Conservation (phyloP, 2,888 invertebrate genomes). For the Digitonthophagus gazella region DNA sequence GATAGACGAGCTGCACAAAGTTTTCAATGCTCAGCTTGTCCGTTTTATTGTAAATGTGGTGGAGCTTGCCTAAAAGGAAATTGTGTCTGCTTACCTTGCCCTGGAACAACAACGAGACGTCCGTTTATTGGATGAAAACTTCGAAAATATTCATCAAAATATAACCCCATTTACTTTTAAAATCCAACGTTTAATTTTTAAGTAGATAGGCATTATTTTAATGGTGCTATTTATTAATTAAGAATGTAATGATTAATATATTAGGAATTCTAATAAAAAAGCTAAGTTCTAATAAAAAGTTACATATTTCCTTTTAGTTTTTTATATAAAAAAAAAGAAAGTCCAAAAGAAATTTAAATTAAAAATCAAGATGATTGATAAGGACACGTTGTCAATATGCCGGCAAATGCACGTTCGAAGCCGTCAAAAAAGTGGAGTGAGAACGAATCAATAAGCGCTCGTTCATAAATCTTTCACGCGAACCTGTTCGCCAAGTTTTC, state of each 20-base stretch:
- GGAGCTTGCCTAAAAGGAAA: constrained; percentile 19
- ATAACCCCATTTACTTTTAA: too few relatives aligned
- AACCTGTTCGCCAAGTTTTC: background rate
- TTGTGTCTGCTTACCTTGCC: constrained; percentile 17
- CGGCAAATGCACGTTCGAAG: background rate
- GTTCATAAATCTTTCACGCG: background rate
- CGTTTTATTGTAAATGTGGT: constrained; percentile 20
- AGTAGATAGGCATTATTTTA: too few relatives aligned
- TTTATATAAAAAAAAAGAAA: background rate
- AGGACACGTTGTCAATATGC: background rate
- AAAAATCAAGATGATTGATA: background rate
- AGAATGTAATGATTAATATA: too few relatives aligned
- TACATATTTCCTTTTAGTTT: background rate
- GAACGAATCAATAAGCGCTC: background rate
- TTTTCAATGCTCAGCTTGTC: constrained; percentile 22
- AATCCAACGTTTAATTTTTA: too few relatives aligned
- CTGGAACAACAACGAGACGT: constrained; percentile 5
- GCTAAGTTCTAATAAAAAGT: too few relatives aligned
- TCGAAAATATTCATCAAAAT: background rate
- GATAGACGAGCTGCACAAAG: constrained; percentile 22
- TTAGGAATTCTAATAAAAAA: too few relatives aligned
- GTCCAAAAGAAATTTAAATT: background rate
- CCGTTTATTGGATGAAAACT: background rate
- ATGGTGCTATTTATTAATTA: too few relatives aligned
- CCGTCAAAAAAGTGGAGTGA: background rate